These are phyloP conservation scores for Chionoecetes opilio DNA, from an alignment of 1,140 invertebrate species.

Conservation along the genomic window DNA sequence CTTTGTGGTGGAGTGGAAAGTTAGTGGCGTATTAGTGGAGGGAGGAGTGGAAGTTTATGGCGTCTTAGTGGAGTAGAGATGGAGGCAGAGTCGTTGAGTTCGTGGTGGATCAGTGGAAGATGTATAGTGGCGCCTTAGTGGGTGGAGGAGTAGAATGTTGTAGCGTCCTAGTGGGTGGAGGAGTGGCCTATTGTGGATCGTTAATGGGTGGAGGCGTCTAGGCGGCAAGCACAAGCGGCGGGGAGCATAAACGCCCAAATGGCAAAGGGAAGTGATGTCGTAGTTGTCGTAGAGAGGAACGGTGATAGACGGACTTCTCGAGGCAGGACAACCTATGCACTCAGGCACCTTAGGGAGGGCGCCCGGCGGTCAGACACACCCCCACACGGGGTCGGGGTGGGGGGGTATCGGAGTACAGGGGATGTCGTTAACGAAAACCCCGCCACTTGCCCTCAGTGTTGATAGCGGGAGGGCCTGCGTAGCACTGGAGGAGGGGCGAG, in stretches of 20 bases:
- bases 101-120: no score
- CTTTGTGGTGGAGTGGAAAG: no score
- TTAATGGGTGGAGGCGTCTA: no score
- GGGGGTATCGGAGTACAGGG: constrained; percentile 81
- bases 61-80: no score
- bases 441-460: constrained; percentile 82
- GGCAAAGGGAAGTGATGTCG: constrained; percentile 82
- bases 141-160: background rate
- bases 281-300: constrained; percentile 82
- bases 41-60: background rate
- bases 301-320: constrained; percentile 82
- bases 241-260: constrained; percentile 82
- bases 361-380: constrained; percentile 80
- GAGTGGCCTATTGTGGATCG: constrained; percentile 71
- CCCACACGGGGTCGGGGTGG: constrained; percentile 82
- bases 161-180: no score
- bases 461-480: constrained; percentile 81
- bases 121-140: background rate
- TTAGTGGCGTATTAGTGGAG: background rate
- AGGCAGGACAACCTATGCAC: constrained; percentile 81
- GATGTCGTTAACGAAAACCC: constrained; percentile 82
- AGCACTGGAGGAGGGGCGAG: constrained; percentile 80
- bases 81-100: no score
- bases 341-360: constrained; percentile 81
- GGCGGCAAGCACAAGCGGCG: constrained; percentile 81